These are phyloP conservation scores for Hylyphantes graminicola DNA, from an alignment of 1,140 invertebrate species.

Conservation along the genomic window DNA sequence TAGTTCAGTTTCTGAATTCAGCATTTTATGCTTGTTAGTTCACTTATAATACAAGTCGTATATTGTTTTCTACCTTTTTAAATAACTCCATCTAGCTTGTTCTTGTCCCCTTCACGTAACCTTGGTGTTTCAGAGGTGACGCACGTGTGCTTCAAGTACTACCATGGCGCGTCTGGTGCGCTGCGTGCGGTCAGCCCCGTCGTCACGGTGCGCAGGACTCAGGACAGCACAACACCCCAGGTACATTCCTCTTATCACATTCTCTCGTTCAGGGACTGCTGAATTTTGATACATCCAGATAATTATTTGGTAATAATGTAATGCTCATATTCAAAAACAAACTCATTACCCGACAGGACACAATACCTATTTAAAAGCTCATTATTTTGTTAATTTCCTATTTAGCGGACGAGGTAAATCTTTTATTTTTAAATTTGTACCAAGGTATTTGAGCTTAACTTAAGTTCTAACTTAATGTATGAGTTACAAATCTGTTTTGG, in stretches of 20 bases:
- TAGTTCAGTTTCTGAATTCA: background rate
- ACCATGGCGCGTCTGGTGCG: constrained; percentile 66
- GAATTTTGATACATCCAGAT: no score
- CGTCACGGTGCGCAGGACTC: constrained; percentile 64
- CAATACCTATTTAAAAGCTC: no score
- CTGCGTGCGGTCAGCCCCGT: constrained; percentile 68
- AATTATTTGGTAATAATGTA: no score
- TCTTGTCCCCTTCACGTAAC: background rate
- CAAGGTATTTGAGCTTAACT: no score
- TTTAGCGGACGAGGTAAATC: no score
- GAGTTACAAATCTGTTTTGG: no score
- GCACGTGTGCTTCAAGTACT: constrained; percentile 69
- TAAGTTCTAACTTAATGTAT: no score
- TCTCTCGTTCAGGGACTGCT: no score
- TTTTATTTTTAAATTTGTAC: no score
- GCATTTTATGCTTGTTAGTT: background rate
- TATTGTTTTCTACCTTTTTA: background rate
- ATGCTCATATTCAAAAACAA: no score
- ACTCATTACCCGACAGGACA: no score
- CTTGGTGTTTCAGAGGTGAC: constrained; percentile 63
- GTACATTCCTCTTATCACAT: background rate
- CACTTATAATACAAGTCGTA: background rate
- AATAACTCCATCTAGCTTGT: background rate
- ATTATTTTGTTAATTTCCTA: no score
- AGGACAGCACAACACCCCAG: constrained; percentile 50